These are phyloP conservation scores for Sternarchorhynchus goeldii DNA, from an alignment of 2,797 vertebrate genomes.

Conservation along the genomic window DNA sequence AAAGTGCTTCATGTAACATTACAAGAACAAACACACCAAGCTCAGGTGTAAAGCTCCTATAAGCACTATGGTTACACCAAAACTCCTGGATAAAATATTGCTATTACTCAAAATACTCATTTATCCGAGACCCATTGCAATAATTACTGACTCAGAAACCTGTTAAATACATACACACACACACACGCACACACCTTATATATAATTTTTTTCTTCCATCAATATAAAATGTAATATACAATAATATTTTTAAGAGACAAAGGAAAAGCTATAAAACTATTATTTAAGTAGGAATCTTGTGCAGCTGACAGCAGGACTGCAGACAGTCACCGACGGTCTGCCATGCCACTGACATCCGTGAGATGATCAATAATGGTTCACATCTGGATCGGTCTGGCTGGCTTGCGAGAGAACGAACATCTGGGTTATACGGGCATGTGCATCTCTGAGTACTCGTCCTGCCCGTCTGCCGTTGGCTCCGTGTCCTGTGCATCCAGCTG, in stretches of 20 bases:
- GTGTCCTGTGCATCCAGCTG: slow-evolving; percentile 88
- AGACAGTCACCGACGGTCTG: not conserved
- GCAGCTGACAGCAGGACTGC: not conserved
- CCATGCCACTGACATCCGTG: not conserved
- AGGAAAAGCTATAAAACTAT: slow-evolving; percentile 15
- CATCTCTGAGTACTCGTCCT: slow-evolving; percentile 89
- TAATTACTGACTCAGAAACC: slow-evolving; percentile 8
- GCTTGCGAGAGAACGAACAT: not conserved
- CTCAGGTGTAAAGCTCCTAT: slow-evolving; percentile 12
- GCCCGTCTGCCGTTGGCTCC: slow-evolving; percentile 82
- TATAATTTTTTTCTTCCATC: slow-evolving; percentile 1
- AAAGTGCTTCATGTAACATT: slow-evolving; percentile 53
- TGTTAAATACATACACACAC: slow-evolving; percentile 15
- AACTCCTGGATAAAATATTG: slow-evolving; percentile 21
- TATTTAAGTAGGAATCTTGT: not conserved
- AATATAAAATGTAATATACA: slow-evolving; percentile 1
- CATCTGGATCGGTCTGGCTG: not conserved
- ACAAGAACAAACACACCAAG: slow-evolving; percentile 22
- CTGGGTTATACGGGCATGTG: slow-evolving; percentile 84
- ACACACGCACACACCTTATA: slow-evolving; percentile 31
- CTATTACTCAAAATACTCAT: slow-evolving; percentile 21
- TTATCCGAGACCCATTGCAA: slow-evolving; percentile 9
- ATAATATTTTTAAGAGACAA: not conserved
- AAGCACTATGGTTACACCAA: not conserved
- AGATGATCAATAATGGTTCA: not conserved